Percentiles rank a stretch among this genome's conserved stretches.
phyloP scores from a whole-genome alignment of 2,113 vertebrate species.

The Opisthocomus hoazin region DNA sequence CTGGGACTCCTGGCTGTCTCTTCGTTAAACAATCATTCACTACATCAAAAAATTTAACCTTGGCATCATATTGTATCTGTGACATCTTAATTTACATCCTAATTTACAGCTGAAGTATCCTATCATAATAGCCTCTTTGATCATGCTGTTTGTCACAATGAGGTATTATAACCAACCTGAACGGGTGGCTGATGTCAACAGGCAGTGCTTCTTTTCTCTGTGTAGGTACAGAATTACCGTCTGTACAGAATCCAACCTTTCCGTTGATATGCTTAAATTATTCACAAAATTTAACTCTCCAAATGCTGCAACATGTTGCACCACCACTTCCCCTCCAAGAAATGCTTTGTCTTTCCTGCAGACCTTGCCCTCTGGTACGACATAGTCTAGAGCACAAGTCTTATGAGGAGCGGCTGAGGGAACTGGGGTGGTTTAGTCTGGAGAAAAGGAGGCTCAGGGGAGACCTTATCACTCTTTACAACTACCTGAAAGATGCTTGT shows the following conservation, averaged over 20 bases:
- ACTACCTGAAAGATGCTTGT: not conserved
- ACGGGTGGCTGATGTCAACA: not conserved
- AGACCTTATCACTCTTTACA: not conserved
- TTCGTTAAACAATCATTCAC: constrained; percentile 2
- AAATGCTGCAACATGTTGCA: not conserved
- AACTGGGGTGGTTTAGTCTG: not conserved
- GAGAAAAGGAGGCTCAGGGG: not conserved
- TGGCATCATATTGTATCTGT: not conserved
- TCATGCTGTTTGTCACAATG: constrained; percentile 17
- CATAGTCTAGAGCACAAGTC: not conserved
- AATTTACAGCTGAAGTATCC: constrained; percentile 9
- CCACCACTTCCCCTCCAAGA: not conserved
- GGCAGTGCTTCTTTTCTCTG: not conserved
- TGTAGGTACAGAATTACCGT: not conserved
- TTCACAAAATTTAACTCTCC: not conserved
- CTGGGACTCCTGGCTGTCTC: not conserved
- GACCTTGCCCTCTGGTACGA: not conserved
- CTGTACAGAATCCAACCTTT: not conserved
- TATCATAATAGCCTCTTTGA: constrained; percentile 4
- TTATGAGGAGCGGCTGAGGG: not conserved
- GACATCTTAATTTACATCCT: constrained; percentile 35
- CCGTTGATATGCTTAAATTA: not conserved
- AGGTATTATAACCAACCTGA: not conserved
- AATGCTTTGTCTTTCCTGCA: not conserved
- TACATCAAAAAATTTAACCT: constrained; percentile 37